Evolutionary conservation across 2,888 invertebrate species (phyloP), one percentile per base, ranked within the genome.

Genomic region (Napeogenes inachia): DNA sequence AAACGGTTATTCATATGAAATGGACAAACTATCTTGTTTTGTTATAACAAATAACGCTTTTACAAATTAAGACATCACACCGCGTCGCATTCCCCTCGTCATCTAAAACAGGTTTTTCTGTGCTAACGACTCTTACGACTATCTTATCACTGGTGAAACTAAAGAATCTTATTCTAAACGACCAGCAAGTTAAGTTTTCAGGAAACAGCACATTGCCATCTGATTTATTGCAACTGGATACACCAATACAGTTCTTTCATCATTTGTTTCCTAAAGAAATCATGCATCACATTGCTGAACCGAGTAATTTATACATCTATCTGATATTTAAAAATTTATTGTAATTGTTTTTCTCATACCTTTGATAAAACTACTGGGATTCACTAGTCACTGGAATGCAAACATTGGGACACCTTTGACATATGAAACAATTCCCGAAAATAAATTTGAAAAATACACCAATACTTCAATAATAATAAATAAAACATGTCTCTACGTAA

Each of bases 381-480:
- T 71, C 32, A 69, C 66, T 21, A 69, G 50, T 57, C 65, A 68
- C 54, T 69, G 70, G 69, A 66, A 63, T 46, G 21, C 59, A 21
- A 61, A 30, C 5, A 53, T 67, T 57, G 67, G 64, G 12, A 68
- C 67, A 59, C 59, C 42, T 54, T n/a, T 68, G n/a, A 65, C 67
- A 57, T 60, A 67, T 13, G 64, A 66, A 53, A 69, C 59, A 12
- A 73, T 74, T 71, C 13, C 68, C 32, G 46, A 65, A 54, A 66
- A 70, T 32, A 70, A 64, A 56, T 73, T 71, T 66, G 67, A 70
- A 61, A 69, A 69, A 64, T 71, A 8, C 58, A 71, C 13, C 66
- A 61, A 59, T 57, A 54, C 62, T 56, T 74, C 13, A 72, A 75
- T 68, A 70, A 70, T 59, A 68, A 73, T 54, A 70, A 70, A 42